Conservation (phyloP, 2,797 vertebrate genomes). For the Choloepus didactylus region DNA sequence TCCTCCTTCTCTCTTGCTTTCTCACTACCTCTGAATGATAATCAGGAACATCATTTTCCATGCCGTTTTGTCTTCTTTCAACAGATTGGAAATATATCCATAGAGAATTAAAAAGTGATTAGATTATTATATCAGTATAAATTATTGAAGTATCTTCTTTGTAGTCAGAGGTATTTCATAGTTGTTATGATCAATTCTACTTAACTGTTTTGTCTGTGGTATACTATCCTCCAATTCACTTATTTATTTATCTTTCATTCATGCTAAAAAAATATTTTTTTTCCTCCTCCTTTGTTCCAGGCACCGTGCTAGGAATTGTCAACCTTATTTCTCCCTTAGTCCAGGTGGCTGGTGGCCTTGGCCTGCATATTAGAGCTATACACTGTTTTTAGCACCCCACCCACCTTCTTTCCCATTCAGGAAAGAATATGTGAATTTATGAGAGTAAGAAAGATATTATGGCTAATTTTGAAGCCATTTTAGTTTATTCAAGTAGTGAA, state of each 20-base stretch:
- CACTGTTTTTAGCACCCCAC: not conserved
- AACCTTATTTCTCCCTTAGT: not conserved
- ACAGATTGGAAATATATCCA: slow-evolving; percentile 44
- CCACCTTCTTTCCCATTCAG: not conserved
- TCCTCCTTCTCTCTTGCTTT: slow-evolving; percentile 19
- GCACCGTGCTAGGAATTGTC: not conserved
- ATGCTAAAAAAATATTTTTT: not conserved
- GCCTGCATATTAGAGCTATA: not conserved
- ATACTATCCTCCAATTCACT: not conserved
- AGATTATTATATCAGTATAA: not conserved
- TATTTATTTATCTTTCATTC: not conserved
- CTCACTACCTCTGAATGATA: slow-evolving; percentile 31
- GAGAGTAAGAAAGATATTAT: not conserved
- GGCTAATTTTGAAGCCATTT: slow-evolving; percentile 30
- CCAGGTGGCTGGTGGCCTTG: not conserved
- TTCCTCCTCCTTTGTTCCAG: not conserved
- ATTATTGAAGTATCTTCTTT: slow-evolving; percentile 46
- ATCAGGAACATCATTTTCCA: not conserved
- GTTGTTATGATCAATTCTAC: not conserved
- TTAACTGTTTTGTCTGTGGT: not conserved
- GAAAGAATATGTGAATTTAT: slow-evolving; percentile 54
- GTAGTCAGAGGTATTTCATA: not conserved
- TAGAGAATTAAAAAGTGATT: slow-evolving; percentile 52
- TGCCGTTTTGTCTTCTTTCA: not conserved
- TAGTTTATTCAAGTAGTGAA: not conserved